Base-by-base conservation (phyloP, 1,140 invertebrate species). In the Brachystomella parvula region DNA sequence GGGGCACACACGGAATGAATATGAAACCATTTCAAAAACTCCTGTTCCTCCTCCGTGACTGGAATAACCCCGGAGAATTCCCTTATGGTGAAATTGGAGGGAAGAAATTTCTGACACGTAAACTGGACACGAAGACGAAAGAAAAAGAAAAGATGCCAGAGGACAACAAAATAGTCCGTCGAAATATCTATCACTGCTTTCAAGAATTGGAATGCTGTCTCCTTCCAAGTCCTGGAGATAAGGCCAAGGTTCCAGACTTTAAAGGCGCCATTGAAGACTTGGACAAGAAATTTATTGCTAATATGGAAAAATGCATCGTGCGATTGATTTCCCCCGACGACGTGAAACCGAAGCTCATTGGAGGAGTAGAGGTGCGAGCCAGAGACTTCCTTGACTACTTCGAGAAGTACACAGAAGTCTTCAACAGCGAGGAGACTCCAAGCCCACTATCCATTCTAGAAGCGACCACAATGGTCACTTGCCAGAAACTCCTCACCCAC, bases 41-140 rank as follows among this genome's bases (percentile, higher is more conserved):
- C 6, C 47, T 47, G 12, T 71, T 71, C 57, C 63, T 71, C 35
- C 67, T 71, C 21, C 21, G 69, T 39, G 69, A 71, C 44, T 71
- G 69, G 69, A 65, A 67, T 26, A 63, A 44, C 19, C 65, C 69
- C 6, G 60, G 29, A 12, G 65, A 71, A 21, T 67, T 31, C 26
- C 47, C 63, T 0, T 71, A 71, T 53, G 69, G 69, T 1, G 31
- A 28, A 26, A 47, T 49, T n/a, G 69, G 69, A 12, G 69, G 69
- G 0, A 56, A 67, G 33, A n/a, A 35, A 31, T 71, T 65, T 24
- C 21, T 71, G 29, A 49, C 47, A 6, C n/a, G 53, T 1, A 65
- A 65, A 60, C 33, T 71, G 21, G 56, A 71, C 26, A 44, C n/a
- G 9, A 44, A 44, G 39, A n/a, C 39, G 9, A n/a, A n/a, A n/a